phyloP scores from a whole-genome alignment of 2,888 invertebrate genomes.

The Drosophila atripex region DNA sequence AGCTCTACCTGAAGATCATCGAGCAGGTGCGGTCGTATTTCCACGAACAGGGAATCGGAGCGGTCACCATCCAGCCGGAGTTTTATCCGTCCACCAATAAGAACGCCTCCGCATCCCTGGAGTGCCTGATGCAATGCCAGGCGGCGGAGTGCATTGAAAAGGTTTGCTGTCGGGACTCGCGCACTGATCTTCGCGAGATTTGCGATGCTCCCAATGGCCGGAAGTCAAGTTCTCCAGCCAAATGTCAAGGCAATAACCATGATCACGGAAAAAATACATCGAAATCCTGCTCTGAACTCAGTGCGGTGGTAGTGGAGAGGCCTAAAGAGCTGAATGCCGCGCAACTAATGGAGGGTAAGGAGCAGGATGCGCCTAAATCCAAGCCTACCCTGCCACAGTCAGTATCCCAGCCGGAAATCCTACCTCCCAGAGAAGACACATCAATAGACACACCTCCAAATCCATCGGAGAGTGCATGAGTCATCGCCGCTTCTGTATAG shows the following conservation, averaged over 20 bases:
- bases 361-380: constrained; percentile 15
- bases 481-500: constrained; percentile 14
- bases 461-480: constrained; percentile 5
- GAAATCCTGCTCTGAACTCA: constrained; percentile 61
- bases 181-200: constrained; percentile 74
- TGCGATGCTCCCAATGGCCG: constrained; percentile 56
- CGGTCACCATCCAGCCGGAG: constrained; percentile 95
- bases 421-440: neutral
- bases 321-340: constrained; percentile 57
- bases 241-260: constrained; percentile 22
- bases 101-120: constrained; percentile 69
- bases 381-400: constrained; percentile 32
- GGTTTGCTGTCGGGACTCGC: constrained; percentile 81
- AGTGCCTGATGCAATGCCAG: constrained; percentile 80
- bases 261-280: constrained; percentile 37
- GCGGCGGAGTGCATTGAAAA: constrained; percentile 80
- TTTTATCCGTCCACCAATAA: constrained; percentile 84
- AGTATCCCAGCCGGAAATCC: neutral
- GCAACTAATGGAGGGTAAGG: constrained; percentile 43
- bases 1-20: constrained; percentile 86
- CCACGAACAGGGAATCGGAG: constrained; percentile 91
- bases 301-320: constrained; percentile 52
- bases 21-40: constrained; percentile 90
- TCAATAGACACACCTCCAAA: neutral
- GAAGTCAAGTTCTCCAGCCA: constrained; percentile 11